Evolutionary conservation across 2,113 vertebrate genomes (phyloP).

Genomic region (Ornithorhynchus anatinus): DNA sequence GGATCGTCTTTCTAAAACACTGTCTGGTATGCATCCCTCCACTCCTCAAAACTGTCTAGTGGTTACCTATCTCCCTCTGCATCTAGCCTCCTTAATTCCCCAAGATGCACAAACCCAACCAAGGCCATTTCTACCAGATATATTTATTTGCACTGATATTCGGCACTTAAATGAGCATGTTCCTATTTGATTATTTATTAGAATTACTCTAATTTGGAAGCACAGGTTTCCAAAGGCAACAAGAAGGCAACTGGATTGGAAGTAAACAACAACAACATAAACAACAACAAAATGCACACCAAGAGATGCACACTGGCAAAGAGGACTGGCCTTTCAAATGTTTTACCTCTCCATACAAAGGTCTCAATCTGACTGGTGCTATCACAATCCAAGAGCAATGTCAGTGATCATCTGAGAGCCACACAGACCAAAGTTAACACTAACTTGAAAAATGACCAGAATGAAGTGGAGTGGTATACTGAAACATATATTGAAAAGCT

Average conservation of each 20-base stretch:
- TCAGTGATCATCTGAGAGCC: background rate
- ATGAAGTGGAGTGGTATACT: background rate
- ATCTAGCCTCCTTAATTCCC: no score
- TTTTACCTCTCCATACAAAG: slow-evolving; percentile 17
- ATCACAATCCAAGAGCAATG: background rate
- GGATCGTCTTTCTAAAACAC: no score
- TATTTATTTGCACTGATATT: no score
- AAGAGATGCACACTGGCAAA: slow-evolving; percentile 35
- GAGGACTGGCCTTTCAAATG: slow-evolving; percentile 29
- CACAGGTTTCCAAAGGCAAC: slow-evolving; percentile 75
- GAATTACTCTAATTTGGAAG: no score
- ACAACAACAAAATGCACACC: slow-evolving; percentile 61
- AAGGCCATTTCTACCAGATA: no score
- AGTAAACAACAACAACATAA: no score
- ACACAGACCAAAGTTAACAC: background rate
- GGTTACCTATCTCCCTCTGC: no score
- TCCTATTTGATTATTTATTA: no score
- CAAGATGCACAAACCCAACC: no score
- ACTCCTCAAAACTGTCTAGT: no score
- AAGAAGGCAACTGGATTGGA: slow-evolving; percentile 69
- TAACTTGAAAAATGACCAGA: background rate
- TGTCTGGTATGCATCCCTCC: no score
- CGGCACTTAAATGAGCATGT: no score
- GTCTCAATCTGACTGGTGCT: background rate
- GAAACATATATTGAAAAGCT: background rate